These are phyloP conservation scores for Bubo bubo DNA, from an alignment of 2,113 vertebrate genomes.

Conservation along the genomic window DNA sequence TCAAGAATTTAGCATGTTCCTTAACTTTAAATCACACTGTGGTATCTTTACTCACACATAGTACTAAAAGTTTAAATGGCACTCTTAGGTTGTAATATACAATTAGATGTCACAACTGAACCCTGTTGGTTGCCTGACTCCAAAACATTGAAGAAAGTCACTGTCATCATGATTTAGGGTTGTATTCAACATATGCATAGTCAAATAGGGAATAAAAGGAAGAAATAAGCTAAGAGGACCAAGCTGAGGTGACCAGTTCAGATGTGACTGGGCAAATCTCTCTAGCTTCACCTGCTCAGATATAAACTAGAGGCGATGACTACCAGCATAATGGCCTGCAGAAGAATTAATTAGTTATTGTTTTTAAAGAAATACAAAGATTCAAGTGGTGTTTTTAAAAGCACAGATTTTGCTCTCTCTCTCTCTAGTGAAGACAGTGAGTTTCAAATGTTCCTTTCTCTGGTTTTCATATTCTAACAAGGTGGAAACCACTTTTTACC, in stretches of 20 bases:
- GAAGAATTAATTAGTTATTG: background rate
- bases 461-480: background rate
- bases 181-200: background rate
- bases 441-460: background rate
- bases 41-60: background rate
- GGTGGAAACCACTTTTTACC: background rate
- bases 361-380: background rate
- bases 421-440: background rate
- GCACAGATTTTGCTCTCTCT: background rate
- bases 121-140: background rate
- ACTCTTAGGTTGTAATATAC: background rate
- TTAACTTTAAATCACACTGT: background rate
- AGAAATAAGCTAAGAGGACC: background rate
- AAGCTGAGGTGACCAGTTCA: background rate
- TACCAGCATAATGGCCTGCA: background rate
- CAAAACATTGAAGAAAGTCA: background rate
- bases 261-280: background rate
- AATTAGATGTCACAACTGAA: background rate
- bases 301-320: background rate
- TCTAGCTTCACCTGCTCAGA: background rate
- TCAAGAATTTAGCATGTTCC: background rate
- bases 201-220: background rate
- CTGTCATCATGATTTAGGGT: background rate
- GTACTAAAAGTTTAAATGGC: background rate
- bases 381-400: background rate